Percentiles rank a stretch among this genome's conserved stretches.
Evolutionary conservation across 1,140 invertebrate species (phyloP).

Genomic region (Eurosta solidaginis): DNA sequence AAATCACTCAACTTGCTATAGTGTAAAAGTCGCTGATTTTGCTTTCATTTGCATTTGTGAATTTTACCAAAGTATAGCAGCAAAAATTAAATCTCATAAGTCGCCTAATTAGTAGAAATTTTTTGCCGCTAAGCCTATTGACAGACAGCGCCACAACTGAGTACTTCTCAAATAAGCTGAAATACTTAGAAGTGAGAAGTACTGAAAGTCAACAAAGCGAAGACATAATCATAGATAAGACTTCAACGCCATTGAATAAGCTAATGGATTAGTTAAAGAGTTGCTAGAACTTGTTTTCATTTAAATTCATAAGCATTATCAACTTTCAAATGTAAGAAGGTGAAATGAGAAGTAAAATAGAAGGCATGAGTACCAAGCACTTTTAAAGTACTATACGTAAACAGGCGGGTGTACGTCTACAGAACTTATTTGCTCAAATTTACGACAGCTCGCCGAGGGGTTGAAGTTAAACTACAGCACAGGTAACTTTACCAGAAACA

Average conservation of each 20-base stretch:
- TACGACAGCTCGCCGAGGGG: no score
- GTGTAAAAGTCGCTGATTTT: neutral
- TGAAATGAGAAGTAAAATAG: no score
- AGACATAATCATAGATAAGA: conserved; percentile 14
- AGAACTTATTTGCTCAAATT: no score
- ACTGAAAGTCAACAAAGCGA: neutral
- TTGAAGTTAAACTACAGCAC: no score
- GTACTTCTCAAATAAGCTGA: neutral
- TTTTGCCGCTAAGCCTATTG: neutral
- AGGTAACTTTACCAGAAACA: no score
- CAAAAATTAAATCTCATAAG: neutral
- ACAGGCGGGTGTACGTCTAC: no score
- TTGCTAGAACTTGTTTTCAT: neutral
- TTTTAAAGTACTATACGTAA: no score
- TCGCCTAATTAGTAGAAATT: neutral
- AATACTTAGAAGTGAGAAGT: neutral
- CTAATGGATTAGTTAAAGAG: neutral
- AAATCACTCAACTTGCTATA: no score
- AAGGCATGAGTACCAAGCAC: no score
- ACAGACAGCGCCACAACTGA: neutral
- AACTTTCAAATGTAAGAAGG: neutral
- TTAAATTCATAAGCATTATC: neutral
- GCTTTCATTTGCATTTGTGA: neutral
- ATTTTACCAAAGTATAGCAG: neutral
- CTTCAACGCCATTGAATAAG: neutral